These are phyloP conservation scores for Patella vulgata DNA, from an alignment of 1,140 invertebrate genomes.

Conservation along the genomic window DNA sequence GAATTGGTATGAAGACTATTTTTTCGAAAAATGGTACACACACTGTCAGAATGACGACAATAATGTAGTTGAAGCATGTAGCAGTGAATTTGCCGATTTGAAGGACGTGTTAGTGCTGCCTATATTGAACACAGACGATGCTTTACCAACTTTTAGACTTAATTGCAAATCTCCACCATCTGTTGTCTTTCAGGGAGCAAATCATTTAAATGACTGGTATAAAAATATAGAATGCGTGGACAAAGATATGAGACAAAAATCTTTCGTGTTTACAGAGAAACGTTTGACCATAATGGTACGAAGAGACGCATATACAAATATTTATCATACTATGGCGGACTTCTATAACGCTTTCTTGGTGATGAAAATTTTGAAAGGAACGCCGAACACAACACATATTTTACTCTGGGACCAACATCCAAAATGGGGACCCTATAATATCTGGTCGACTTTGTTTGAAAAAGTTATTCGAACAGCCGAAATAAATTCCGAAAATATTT, in stretches of 20 bases:
- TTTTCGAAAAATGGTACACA: too few species aligned
- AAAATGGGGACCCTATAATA: constrained; percentile 26
- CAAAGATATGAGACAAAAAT: not conserved
- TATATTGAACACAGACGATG: too few species aligned
- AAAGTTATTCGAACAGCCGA: constrained; percentile 5
- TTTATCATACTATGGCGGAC: constrained; percentile 55
- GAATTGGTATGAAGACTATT: too few species aligned
- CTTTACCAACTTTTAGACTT: too few species aligned
- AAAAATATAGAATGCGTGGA: not conserved
- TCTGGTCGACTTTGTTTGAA: constrained; percentile 35
- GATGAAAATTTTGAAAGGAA: constrained; percentile 37
- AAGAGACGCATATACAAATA: constrained; percentile 55
- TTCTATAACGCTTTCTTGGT: constrained; percentile 53
- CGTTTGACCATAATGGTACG: constrained; percentile 32
- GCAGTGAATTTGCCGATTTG: too few species aligned
- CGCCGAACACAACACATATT: constrained; percentile 33
- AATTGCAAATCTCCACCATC: not conserved
- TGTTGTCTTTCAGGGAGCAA: constrained; percentile 8
- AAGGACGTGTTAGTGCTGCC: too few species aligned
- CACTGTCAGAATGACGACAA: too few species aligned
- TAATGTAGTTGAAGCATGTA: too few species aligned
- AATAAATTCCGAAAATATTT: constrained; percentile 2
- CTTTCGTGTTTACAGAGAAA: not conserved
- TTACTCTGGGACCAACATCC: constrained; percentile 43
- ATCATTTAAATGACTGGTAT: constrained; percentile 19